Percentiles rank a stretch among this genome's conserved stretches.
These are phyloP conservation scores for Eulithis testata DNA, from an alignment of 2,888 invertebrate genomes.

Conservation along the genomic window DNA sequence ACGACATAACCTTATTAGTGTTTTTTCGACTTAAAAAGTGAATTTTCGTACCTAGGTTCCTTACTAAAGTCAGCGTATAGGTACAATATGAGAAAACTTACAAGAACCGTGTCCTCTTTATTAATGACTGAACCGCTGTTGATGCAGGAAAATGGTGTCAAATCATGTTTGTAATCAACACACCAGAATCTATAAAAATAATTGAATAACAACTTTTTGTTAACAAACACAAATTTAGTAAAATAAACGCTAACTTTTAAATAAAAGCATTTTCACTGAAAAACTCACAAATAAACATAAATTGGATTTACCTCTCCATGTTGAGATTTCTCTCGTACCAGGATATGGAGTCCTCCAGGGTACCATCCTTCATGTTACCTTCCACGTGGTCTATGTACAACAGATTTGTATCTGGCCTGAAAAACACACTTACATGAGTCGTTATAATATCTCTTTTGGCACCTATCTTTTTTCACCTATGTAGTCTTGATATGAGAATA, in stretches of 20 bases:
- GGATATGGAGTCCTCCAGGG: constrained; percentile 93
- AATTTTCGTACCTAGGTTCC: no score
- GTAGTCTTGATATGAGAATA: no score
- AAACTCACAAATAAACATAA: no score
- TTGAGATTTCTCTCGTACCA: constrained; percentile 90
- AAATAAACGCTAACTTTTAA: no score
- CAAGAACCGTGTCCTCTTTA: constrained; percentile 96
- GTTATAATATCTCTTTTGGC: no score
- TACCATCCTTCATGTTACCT: constrained; percentile 96
- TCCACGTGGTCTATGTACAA: constrained; percentile 98
- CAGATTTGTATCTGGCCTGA: constrained; percentile 88
- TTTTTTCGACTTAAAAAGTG: no score
- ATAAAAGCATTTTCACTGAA: no score
- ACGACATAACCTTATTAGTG: no score
- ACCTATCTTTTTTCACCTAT: no score
- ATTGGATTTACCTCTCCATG: constrained; percentile 79
- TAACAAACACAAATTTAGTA: no score
- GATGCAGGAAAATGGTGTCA: constrained; percentile 97
- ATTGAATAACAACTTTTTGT: neutral
- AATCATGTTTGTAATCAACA: constrained; percentile 97
- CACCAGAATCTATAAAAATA: constrained; percentile 93
- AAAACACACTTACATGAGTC: neutral
- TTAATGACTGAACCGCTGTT: constrained; percentile 98
- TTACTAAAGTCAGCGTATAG: no score
- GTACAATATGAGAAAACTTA: constrained; percentile 69